Percentiles rank a stretch among this genome's conserved stretches.
Evolutionary conservation across 2,797 vertebrate species (phyloP).

Genomic region (Masticophis lateralis): DNA sequence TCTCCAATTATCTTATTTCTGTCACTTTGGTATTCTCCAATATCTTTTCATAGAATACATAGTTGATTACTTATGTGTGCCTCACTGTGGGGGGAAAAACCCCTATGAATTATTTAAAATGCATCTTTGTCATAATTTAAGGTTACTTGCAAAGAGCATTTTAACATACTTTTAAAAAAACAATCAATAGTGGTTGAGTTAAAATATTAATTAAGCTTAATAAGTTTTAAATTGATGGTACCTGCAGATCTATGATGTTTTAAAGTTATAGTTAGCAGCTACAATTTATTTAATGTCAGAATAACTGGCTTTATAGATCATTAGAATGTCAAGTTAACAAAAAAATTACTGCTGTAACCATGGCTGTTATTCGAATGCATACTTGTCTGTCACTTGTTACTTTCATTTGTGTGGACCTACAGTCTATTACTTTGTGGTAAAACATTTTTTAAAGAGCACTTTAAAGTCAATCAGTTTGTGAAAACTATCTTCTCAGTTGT

Average conservation of each 20-base stretch:
- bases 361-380: not conserved
- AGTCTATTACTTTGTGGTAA: not conserved
- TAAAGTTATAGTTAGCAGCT: not conserved
- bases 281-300: slow-evolving; percentile 13
- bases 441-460: not conserved
- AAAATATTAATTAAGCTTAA: slow-evolving; percentile 30
- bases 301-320: not conserved
- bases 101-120: slow-evolving; percentile 21
- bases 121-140: not conserved
- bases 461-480: not conserved
- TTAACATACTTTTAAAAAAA: slow-evolving; percentile 22
- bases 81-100: not conserved
- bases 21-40: not conserved
- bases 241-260: slow-evolving; percentile 14
- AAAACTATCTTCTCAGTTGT: not conserved
- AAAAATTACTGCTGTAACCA: not conserved
- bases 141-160: not conserved
- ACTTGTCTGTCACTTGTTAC: not conserved
- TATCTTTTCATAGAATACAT: not conserved
- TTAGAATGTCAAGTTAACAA: not conserved
- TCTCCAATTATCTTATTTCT: not conserved
- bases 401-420: not conserved
- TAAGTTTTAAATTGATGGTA: slow-evolving; percentile 17
- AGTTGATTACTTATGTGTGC: not conserved
- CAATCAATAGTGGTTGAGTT: not conserved